Base-by-base conservation (phyloP, 92 coral and sea anemone genomes). In the Hydrozoanthus gracilis region DNA sequence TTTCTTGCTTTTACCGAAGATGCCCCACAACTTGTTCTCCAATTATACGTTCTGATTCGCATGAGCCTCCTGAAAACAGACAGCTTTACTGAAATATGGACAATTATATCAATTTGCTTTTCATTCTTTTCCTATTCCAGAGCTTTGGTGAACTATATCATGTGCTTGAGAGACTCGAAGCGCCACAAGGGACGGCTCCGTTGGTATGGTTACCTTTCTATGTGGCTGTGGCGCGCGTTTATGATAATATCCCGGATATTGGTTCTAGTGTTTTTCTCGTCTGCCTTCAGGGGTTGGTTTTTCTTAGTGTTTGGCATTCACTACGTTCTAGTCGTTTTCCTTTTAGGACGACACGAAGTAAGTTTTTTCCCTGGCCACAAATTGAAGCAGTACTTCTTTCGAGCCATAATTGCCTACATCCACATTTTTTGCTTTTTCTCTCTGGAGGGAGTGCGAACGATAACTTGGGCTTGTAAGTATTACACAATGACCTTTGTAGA, bases 1-100 rank as follows among this genome's bases (percentile, higher is more conserved):
- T 92, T 94, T 27, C 77, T 94, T 9, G 98, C 98, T 17, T 94
- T 94, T 64, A 94, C 98, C 20, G 98, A 94, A 74, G 98, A 94
- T 51, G 95, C 94, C 2, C 98, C 98, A 0, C 98, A 94, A 61
- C 94, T 94, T 13, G 95, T 94, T 51, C 86, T 94, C 0, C 98
- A 94, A 69, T 90, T 94, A 18, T 94, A 94, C 54, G 90, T 94
- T 5, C 95, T 94, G 4, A 78, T 94, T 18, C 73, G 94, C 20
- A 83, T 90, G 50, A 78, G 85, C 7, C 67, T 79, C 1, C 86
- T 94, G 6, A 39, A 86, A 8, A 78, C 95, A 16, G 82, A 88
- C 18, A 89, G 88, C 10, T 39, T 92, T 11, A 88, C 84, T 60
- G 98, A 94, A 77, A 77, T 94, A 8, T 92, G 95, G 95, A 94